Evolutionary conservation across 2,113 vertebrate species (phyloP).

Genomic region (Cyanoderma ruficeps): DNA sequence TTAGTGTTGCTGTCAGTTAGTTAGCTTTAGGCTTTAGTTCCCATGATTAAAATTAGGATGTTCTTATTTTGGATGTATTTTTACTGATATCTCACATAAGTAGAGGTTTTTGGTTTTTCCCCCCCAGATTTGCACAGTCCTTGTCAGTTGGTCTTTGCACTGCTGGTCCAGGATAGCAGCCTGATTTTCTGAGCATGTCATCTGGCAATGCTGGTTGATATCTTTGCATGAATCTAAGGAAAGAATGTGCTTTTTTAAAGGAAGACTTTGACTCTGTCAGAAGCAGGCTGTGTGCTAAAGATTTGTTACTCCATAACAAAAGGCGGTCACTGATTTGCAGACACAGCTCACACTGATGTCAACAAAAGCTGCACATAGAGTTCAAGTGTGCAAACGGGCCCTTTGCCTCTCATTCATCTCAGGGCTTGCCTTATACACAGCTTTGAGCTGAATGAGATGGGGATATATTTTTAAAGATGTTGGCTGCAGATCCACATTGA

Average conservation of each 20-base stretch:
- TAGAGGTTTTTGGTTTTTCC: neutral
- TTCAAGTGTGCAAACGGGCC: neutral
- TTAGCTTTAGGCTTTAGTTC: neutral
- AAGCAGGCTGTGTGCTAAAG: constrained; percentile 13
- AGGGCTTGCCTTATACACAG: neutral
- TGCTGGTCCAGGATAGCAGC: neutral
- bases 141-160: neutral
- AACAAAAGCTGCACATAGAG: neutral
- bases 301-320: constrained; percentile 38
- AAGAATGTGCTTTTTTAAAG: constrained; percentile 35
- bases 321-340: constrained; percentile 1
- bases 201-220: neutral
- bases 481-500: neutral
- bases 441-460: neutral
- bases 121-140: neutral
- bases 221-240: neutral
- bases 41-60: neutral
- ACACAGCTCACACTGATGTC: constrained; percentile 2
- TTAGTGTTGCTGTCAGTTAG: neutral
- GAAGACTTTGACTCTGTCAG: neutral
- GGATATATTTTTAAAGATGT: constrained; percentile 47
- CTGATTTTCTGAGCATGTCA: neutral
- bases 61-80: neutral
- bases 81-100: neutral
- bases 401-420: constrained; percentile 13